Percentiles rank a stretch among this genome's conserved stretches.
These are phyloP conservation scores for Eleutherodactylus coqui DNA, from an alignment of 2,797 vertebrate genomes.

Conservation along the genomic window DNA sequence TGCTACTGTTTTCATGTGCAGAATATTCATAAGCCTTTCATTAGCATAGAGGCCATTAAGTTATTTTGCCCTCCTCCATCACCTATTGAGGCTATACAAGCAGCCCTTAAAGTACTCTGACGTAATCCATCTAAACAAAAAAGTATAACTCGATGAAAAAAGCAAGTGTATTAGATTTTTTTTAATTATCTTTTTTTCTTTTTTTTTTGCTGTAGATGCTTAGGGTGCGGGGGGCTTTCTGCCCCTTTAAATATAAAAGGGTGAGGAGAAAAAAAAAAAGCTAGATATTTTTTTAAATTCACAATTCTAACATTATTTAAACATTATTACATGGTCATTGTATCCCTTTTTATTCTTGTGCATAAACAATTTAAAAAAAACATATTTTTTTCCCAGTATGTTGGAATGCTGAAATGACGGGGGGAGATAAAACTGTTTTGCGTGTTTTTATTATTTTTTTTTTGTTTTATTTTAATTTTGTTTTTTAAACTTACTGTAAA, in stretches of 20 bases:
- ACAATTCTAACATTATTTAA: conserved; percentile 59
- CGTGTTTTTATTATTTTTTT: conserved; percentile 34
- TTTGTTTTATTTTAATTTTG: conserved; percentile 32
- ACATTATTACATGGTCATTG: conserved; percentile 47
- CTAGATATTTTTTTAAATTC: conserved; percentile 58
- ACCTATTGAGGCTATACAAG: conserved; percentile 5
- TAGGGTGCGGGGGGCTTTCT: conserved; percentile 1
- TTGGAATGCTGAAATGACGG: conserved; percentile 50
- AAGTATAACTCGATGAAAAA: background rate
- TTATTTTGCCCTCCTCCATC: conserved; percentile 18
- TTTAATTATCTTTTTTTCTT: background rate
- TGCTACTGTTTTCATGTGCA: conserved; percentile 14
- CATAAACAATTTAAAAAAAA: conserved; percentile 39
- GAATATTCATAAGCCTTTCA: conserved; percentile 19
- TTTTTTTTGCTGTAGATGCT: background rate
- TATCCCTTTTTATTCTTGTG: conserved; percentile 44
- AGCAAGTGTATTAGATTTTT: conserved; percentile 2
- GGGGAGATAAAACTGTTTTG: conserved; percentile 45
- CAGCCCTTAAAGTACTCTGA: background rate
- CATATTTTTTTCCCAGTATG: conserved; percentile 53
- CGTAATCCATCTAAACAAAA: conserved; percentile 4
- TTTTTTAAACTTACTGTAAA: conserved; percentile 70
- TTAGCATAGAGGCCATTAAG: conserved; percentile 10
- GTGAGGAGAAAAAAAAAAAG: conserved; percentile 22
- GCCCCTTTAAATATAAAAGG: conserved; percentile 18